Conservation (phyloP, 2,113 vertebrate species). For the Corythaeola cristata region DNA sequence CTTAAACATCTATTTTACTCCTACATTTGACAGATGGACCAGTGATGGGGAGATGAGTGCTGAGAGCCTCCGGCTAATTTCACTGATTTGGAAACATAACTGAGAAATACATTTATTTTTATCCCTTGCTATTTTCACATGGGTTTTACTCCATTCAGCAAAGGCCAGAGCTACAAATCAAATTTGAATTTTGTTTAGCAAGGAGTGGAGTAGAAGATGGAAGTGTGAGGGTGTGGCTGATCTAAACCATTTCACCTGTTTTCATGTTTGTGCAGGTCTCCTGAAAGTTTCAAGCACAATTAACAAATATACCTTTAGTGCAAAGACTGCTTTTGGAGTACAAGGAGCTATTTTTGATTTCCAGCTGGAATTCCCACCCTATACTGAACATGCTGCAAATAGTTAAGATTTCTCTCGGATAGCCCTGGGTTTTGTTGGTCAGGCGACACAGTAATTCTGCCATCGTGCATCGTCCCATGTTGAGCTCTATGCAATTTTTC, state of each 20-base stretch:
- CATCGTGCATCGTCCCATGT: background rate
- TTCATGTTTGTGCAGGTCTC: background rate
- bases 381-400: background rate
- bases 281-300: background rate
- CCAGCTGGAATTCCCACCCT: background rate
- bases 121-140: background rate
- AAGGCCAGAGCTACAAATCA: background rate
- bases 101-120: constrained; percentile 5
- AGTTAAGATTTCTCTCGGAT: background rate
- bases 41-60: background rate
- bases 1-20: background rate
- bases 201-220: background rate
- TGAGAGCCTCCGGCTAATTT: background rate
- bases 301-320: background rate
- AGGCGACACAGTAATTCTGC: background rate
- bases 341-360: background rate
- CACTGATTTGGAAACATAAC: constrained; percentile 18
- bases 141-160: background rate
- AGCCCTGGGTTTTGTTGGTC: background rate
- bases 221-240: background rate
- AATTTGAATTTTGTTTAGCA: background rate
- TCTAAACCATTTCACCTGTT: background rate
- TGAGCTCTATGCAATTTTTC: background rate
- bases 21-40: constrained; percentile 19
- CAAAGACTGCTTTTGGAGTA: background rate